These are phyloP conservation scores for Eurypyga helias DNA, from an alignment of 2,113 vertebrate species.

Conservation along the genomic window DNA sequence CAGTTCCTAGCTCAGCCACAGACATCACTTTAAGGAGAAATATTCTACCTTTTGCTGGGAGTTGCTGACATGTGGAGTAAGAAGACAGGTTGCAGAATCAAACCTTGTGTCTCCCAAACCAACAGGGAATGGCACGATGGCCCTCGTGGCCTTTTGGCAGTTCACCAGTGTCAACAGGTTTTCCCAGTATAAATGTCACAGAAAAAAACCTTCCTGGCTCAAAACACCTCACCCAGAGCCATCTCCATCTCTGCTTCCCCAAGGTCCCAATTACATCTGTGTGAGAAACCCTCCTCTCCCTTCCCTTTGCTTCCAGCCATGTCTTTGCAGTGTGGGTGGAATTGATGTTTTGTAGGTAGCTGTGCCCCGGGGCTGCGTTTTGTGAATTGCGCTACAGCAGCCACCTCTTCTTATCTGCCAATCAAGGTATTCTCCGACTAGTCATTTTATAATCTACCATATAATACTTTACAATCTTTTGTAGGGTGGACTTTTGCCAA, in stretches of 20 bases:
- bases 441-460: slow-evolving; percentile 18
- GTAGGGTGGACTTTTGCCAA: background rate
- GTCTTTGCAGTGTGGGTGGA: slow-evolving; percentile 12
- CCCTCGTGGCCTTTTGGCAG: background rate
- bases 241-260: background rate
- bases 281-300: background rate
- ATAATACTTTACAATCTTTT: background rate
- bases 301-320: background rate
- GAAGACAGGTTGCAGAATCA: background rate
- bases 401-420: slow-evolving; percentile 39
- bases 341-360: slow-evolving; percentile 10
- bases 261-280: background rate
- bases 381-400: background rate
- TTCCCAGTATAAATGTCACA: background rate
- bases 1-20: background rate
- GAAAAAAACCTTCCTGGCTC: background rate
- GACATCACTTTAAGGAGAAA: background rate
- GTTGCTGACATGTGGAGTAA: background rate
- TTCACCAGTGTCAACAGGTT: background rate
- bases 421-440: background rate
- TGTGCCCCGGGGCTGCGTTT: background rate
- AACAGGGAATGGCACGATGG: background rate
- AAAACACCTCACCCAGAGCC: background rate
- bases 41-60: background rate
- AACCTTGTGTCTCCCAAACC: background rate